Evolutionary conservation across 2,888 invertebrate species (phyloP).

Genomic region (Parapristionchus giblindavisi): DNA sequence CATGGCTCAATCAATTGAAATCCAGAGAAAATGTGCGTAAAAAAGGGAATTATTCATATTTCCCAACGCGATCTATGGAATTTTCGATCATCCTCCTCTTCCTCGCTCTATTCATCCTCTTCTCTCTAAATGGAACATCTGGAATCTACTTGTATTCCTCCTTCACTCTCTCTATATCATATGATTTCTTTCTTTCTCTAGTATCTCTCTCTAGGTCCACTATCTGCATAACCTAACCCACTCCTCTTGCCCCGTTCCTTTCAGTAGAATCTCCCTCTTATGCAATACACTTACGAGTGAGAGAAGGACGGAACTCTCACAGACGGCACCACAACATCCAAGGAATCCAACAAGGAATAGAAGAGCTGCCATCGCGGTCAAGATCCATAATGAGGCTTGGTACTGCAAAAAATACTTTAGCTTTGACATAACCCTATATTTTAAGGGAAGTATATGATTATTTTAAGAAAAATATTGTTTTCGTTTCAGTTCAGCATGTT

Average conservation of each 20-base stretch:
- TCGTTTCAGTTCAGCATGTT: too few relatives aligned
- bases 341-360: constrained; percentile 67
- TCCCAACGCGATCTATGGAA: too few relatives aligned
- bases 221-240: too few relatives aligned
- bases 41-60: too few relatives aligned
- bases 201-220: not conserved
- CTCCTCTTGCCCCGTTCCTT: too few relatives aligned
- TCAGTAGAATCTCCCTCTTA: constrained; percentile 26
- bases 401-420: constrained; percentile 55
- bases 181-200: not conserved
- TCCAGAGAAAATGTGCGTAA: too few relatives aligned
- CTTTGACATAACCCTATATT: not conserved
- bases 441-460: not conserved
- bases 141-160: too few relatives aligned
- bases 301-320: constrained; percentile 60
- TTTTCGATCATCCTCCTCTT: too few relatives aligned
- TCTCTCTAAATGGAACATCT: too few relatives aligned
- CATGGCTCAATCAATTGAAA: too few relatives aligned
- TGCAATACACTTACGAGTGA: constrained; percentile 53
- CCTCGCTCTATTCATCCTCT: too few relatives aligned
- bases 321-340: constrained; percentile 67
- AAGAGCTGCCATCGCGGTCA: constrained; percentile 66
- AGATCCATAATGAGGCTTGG: constrained; percentile 67
- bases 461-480: too few relatives aligned
- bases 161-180: constrained; percentile 1